Base-by-base conservation (phyloP, 30 jellyfish, hydroid and myxozoan genomes). In the Hydractinia symbiolongicarpus region DNA sequence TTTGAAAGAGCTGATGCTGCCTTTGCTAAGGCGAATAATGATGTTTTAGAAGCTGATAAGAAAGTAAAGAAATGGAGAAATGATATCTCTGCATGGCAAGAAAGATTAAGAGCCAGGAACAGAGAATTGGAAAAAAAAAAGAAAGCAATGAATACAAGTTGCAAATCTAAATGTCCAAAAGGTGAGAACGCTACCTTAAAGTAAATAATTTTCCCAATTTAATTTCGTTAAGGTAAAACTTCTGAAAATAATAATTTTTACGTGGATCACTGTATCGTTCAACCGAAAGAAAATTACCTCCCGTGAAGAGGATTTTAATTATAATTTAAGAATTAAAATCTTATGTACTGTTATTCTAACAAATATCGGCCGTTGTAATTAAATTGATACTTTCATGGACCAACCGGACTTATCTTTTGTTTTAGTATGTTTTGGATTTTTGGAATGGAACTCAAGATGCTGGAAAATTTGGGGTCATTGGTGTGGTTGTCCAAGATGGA, bases 401-500 rank as follows among this genome's bases (percentile, higher is more conserved):
- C 44, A 30, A 30, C 44, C 44, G 44, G 44, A 30, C 40, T 64
- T 5, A n/a, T 4, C 30, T 58, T 58, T 16, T 16, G 52, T 71
- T 17, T 7, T 71, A 71, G 81, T 40, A 7, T 71, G 81, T 71
- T 7, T 71, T 5, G 81, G 81, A 8, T 71, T 71, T 15, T 17
- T 71, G 61, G 81, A 50, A 21, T 71, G 81, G 81, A 49, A 71
- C 81, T 7, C 9, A 71, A 9, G 50, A 21, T 71, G 81, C 3
- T 71, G 81, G 81, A 71, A 71, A 5, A 6, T 11, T 50, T 71
- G 21, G 7, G 81, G 81, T 71, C 50, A 50, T 40, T 71, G 81
- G 81, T 54, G 21, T 71, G 81, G 81, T 21, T 71, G 81, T 71
- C 72, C 81, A 17, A 71, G 50, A 15, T 71, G 81, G 81, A 50